Evolutionary conservation across 92 coral and sea anemone genomes (phyloP).

Genomic region (Montipora capitata): DNA sequence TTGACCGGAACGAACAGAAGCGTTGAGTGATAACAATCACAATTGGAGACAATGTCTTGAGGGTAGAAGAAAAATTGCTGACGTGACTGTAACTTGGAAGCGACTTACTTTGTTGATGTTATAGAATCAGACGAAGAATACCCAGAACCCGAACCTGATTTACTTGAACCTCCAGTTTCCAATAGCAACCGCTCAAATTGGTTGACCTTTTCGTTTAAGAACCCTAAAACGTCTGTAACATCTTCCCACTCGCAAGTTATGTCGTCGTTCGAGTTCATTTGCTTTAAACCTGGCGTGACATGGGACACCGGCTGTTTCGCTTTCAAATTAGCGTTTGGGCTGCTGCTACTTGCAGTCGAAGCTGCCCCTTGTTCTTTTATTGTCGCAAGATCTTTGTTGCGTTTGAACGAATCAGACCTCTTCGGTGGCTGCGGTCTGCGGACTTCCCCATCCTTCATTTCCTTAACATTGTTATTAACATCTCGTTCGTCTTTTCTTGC

Average conservation of each 20-base stretch:
- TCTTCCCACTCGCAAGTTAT: slow-evolving; percentile 89
- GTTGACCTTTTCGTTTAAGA: slow-evolving; percentile 91
- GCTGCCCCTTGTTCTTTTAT: slow-evolving; percentile 74
- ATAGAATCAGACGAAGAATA: slow-evolving; percentile 89
- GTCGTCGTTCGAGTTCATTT: slow-evolving; percentile 72
- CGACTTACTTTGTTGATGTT: slow-evolving; percentile 58
- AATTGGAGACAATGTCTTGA: not conserved
- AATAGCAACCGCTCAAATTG: slow-evolving; percentile 90
- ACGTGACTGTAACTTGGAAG: too few relatives aligned
- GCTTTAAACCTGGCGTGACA: slow-evolving; percentile 57
- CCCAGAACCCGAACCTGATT: slow-evolving; percentile 74
- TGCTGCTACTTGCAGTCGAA: slow-evolving; percentile 6
- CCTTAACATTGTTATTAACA: slow-evolving; percentile 37
- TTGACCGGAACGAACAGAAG: not conserved
- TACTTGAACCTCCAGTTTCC: slow-evolving; percentile 86
- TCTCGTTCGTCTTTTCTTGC: slow-evolving; percentile 37
- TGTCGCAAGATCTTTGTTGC: slow-evolving; percentile 72
- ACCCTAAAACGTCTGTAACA: slow-evolving; percentile 92
- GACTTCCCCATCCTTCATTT: slow-evolving; percentile 56
- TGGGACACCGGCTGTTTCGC: slow-evolving; percentile 37
- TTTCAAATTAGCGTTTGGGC: slow-evolving; percentile 35
- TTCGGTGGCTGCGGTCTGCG: slow-evolving; percentile 91
- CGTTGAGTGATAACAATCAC: not conserved
- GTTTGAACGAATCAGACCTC: slow-evolving; percentile 91
- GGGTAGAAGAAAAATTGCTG: not conserved